Conservation (phyloP, 1,140 invertebrate genomes). For the Drosophila virilis region DNA sequence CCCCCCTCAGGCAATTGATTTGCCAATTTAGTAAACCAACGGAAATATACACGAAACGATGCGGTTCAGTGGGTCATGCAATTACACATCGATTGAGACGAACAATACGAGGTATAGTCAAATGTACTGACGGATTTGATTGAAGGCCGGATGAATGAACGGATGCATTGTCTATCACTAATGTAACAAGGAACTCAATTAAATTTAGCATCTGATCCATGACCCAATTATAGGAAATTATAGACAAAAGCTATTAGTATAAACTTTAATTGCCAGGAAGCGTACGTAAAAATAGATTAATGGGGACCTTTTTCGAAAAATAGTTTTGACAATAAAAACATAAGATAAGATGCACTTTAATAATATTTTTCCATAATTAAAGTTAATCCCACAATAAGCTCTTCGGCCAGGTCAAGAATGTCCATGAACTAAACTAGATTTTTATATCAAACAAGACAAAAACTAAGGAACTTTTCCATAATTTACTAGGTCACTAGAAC, state of each 20-base stretch:
- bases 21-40: conserved; percentile 68
- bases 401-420: no score
- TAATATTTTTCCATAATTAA: no score
- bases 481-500: no score
- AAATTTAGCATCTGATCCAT: background rate
- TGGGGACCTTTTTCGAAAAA: no score
- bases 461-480: no score
- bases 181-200: conserved; percentile 14
- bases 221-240: background rate
- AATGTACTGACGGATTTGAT: background rate
- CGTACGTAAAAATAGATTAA: no score
- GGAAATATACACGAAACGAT: conserved; percentile 27
- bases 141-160: background rate
- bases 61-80: conserved; percentile 50
- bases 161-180: conserved; percentile 5
- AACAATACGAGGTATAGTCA: background rate
- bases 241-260: background rate
- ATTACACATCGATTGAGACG: conserved; percentile 42
- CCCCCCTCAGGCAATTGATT: conserved; percentile 61
- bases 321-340: no score
- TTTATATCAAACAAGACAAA: no score
- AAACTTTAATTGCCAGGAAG: background rate
- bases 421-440: no score
- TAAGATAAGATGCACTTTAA: no score
- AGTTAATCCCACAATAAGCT: no score